Evolutionary conservation across 2,113 vertebrate genomes (phyloP).

Genomic region (Hystrix cristata): DNA sequence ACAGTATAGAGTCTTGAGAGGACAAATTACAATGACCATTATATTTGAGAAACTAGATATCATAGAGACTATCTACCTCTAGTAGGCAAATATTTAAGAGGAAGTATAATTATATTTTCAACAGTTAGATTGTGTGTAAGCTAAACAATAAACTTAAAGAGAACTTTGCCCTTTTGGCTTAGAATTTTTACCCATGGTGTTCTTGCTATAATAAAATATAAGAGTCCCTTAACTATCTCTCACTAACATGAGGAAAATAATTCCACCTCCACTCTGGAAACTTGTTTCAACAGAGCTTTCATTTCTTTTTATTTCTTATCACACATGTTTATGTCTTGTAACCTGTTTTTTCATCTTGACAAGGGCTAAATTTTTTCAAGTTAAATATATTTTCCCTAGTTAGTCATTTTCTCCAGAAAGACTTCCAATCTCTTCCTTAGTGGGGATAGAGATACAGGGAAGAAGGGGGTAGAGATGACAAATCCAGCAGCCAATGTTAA

Average conservation of each 20-base stretch:
- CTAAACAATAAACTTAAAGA: conserved; percentile 46
- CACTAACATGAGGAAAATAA: neutral
- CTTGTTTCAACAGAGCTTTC: neutral
- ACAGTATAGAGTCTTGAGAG: neutral
- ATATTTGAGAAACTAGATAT: conserved; percentile 59
- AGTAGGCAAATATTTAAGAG: conserved; percentile 66
- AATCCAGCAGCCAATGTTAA: neutral
- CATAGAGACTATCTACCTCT: conserved; percentile 7
- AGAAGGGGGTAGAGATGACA: neutral
- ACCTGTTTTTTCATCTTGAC: conserved; percentile 22
- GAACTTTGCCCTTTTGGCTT: conserved; percentile 27
- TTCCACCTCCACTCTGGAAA: neutral
- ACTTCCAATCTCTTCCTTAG: neutral
- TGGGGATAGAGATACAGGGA: neutral
- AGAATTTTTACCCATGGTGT: neutral
- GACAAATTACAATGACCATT: conserved; percentile 21
- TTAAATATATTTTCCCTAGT: conserved; percentile 28
- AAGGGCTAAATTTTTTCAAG: conserved; percentile 30
- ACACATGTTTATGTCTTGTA: neutral
- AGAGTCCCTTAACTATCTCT: neutral
- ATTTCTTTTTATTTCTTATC: neutral
- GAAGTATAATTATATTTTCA: conserved; percentile 25
- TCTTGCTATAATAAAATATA: neutral
- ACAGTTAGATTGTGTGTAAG: neutral
- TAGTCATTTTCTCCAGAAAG: conserved; percentile 25